Evolutionary conservation across 2,888 invertebrate species (phyloP).

Genomic region (Maniola hyperantus): DNA sequence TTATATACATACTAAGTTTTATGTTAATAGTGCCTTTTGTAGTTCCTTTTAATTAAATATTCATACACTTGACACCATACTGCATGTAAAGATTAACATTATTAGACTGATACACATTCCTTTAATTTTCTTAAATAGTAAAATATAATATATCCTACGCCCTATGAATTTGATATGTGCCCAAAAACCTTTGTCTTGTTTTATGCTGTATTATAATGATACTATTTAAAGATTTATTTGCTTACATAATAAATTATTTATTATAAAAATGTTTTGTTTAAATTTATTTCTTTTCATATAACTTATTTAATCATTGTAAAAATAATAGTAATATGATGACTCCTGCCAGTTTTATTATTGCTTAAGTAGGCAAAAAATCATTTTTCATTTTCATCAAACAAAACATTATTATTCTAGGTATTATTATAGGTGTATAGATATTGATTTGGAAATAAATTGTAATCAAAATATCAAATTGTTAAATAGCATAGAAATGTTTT

Average conservation of each 20-base stretch:
- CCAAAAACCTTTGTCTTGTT: slow-evolving; percentile 30
- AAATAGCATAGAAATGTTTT: slow-evolving; percentile 9
- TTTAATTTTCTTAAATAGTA: slow-evolving; percentile 29
- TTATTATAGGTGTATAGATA: slow-evolving; percentile 4
- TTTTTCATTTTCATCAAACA: slow-evolving; percentile 6
- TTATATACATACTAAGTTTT: not conserved
- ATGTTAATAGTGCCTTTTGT: slow-evolving; percentile 14
- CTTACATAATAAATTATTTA: slow-evolving; percentile 43
- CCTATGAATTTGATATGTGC: slow-evolving; percentile 25
- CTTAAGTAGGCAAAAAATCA: slow-evolving; percentile 5
- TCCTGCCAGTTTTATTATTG: slow-evolving; percentile 10
- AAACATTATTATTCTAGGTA: not conserved
- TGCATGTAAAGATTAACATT: slow-evolving; percentile 24
- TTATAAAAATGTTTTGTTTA: slow-evolving; percentile 33
- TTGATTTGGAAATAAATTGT: slow-evolving; percentile 13
- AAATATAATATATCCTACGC: slow-evolving; percentile 21
- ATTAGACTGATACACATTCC: slow-evolving; percentile 40
- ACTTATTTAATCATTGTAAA: not conserved
- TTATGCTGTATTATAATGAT: slow-evolving; percentile 33
- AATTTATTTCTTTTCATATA: slow-evolving; percentile 25
- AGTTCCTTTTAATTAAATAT: slow-evolving; percentile 11
- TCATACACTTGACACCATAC: not conserved
- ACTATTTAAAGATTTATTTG: slow-evolving; percentile 41
- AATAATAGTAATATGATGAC: not conserved
- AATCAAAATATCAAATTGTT: slow-evolving; percentile 19